phyloP scores from a whole-genome alignment of 64 coral and sea anemone species.

The Stylophora pistillata region DNA sequence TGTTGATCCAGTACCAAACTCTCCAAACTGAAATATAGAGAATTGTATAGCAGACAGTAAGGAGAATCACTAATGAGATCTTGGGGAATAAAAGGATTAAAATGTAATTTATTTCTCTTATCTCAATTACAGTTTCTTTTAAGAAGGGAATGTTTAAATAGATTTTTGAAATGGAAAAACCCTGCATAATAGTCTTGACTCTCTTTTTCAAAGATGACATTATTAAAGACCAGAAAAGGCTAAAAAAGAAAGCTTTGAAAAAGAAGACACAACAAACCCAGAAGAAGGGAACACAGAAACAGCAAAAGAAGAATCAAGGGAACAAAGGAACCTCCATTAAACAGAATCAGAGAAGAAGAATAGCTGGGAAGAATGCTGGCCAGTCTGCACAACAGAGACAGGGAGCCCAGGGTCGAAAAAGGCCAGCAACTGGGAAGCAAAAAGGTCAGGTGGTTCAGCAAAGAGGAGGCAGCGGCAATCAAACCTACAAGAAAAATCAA shows the following conservation, averaged over 20 bases:
- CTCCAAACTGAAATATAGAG: too few species aligned
- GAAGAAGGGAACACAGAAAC: not conserved
- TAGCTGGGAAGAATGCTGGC: not conserved
- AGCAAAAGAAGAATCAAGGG: not conserved
- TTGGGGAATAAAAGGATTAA: too few species aligned
- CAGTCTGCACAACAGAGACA: slow-evolving; percentile 15
- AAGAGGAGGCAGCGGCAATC: not conserved
- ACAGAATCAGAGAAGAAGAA: slow-evolving; percentile 1
- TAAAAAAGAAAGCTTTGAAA: slow-evolving; percentile 48
- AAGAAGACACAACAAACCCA: slow-evolving; percentile 21
- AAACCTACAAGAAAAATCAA: not conserved
- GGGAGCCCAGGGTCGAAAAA: slow-evolving; percentile 5
- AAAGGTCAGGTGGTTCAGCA: not conserved
- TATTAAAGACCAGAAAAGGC: slow-evolving; percentile 56
- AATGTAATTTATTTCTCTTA: too few species aligned
- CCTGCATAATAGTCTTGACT: not conserved
- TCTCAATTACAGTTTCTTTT: too few species aligned
- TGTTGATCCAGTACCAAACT: too few species aligned
- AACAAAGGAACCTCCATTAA: not conserved
- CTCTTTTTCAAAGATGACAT: slow-evolving; percentile 46
- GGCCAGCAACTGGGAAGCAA: not conserved
- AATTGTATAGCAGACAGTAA: too few species aligned
- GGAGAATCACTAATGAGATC: too few species aligned
- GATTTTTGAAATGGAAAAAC: not conserved
- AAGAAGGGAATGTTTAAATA: too few species aligned